These are phyloP conservation scores for Onychostoma macrolepis DNA, from an alignment of 2,113 vertebrate genomes.

Conservation along the genomic window DNA sequence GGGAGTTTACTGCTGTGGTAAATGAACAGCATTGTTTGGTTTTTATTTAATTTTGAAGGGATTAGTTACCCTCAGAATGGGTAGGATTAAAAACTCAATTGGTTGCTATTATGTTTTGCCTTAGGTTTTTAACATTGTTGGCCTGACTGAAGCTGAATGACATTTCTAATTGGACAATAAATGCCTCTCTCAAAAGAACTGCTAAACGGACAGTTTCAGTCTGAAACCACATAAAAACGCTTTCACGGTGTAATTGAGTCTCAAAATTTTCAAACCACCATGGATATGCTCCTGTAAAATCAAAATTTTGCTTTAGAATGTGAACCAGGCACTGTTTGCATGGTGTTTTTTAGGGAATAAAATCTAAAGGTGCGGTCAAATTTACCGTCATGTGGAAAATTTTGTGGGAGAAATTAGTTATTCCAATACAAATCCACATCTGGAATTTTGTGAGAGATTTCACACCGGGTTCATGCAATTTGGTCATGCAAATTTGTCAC, in stretches of 20 bases:
- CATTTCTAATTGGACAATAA: slow-evolving; percentile 66
- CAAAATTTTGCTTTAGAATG: not conserved
- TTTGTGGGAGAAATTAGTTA: not conserved
- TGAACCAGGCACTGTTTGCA: not conserved
- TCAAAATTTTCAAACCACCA: not conserved
- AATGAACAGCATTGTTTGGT: slow-evolving; percentile 56
- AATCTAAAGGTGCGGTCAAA: not conserved
- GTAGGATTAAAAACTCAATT: slow-evolving; percentile 56
- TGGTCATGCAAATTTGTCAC: not conserved
- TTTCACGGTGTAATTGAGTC: not conserved
- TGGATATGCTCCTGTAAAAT: slow-evolving; percentile 5
- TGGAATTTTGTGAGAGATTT: not conserved
- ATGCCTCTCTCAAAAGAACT: slow-evolving; percentile 54
- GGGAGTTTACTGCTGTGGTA: slow-evolving; percentile 40
- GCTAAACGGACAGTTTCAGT: not conserved
- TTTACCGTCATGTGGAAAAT: not conserved
- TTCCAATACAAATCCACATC: not conserved
- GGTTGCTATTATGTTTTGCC: slow-evolving; percentile 52
- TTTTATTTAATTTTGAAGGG: slow-evolving; percentile 61
- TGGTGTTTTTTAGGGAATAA: not conserved
- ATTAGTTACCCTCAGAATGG: slow-evolving; percentile 58
- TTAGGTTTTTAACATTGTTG: slow-evolving; percentile 49
- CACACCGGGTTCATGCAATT: not conserved
- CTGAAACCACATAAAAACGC: slow-evolving; percentile 18
- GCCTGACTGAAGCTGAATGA: slow-evolving; percentile 59